Evolutionary conservation across 2,888 invertebrate genomes (phyloP).

Genomic region (Ichneumoninae sp.): DNA sequence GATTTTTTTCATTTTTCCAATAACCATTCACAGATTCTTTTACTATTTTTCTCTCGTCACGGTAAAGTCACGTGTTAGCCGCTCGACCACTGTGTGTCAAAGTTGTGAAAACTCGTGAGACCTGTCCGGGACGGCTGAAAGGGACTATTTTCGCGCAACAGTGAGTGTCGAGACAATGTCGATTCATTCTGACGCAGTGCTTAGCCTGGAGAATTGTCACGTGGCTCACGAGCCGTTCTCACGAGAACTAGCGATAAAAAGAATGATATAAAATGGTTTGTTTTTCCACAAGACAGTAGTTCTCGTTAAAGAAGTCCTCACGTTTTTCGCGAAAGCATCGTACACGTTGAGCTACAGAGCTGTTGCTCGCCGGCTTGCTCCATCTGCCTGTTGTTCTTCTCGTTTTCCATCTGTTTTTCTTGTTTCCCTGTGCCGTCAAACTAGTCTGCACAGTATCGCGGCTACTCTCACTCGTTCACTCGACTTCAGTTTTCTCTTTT

Average conservation of each 20-base stretch:
- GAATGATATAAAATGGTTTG: constrained; percentile 28
- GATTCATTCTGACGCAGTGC: constrained; percentile 5
- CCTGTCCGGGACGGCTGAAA: constrained; percentile 31
- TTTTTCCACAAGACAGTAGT: constrained; percentile 5
- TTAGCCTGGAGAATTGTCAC: constrained; percentile 9
- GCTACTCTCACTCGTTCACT: background rate
- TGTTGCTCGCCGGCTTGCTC: background rate
- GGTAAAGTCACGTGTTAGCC: background rate
- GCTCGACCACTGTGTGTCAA: background rate
- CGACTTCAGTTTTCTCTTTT: constrained; percentile 29
- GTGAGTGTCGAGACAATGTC: constrained; percentile 33
- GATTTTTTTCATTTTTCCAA: background rate
- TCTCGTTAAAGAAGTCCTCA: constrained; percentile 2
- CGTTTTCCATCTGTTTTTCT: constrained; percentile 2
- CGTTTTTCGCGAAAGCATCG: constrained; percentile 14
- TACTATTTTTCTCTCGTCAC: background rate
- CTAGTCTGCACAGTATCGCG: background rate
- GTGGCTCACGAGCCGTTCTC: background rate
- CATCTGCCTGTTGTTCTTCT: constrained; percentile 9
- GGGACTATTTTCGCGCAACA: background rate
- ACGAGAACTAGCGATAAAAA: constrained; percentile 22
- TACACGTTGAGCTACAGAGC: background rate
- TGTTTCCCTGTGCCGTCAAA: background rate
- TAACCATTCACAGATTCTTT: background rate
- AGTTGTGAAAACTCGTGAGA: constrained; percentile 53